Percentiles rank a stretch among this genome's conserved stretches.
These are phyloP conservation scores for Triplophysa siluroides DNA, from an alignment of 2,113 vertebrate genomes.

Conservation along the genomic window DNA sequence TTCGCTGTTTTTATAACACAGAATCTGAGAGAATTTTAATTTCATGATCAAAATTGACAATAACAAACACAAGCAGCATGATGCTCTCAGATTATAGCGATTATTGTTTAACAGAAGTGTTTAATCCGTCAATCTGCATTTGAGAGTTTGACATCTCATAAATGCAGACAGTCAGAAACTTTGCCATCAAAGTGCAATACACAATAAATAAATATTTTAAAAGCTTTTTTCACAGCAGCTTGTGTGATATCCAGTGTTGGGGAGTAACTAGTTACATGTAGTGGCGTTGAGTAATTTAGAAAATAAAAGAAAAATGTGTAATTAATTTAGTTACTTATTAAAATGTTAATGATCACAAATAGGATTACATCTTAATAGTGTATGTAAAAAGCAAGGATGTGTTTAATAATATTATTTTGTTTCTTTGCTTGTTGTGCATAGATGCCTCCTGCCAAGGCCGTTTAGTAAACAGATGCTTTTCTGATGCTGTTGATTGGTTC, in stretches of 20 bases:
- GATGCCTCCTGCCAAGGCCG: no score
- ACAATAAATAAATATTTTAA: slow-evolving; percentile 15
- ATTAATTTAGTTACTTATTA: no score
- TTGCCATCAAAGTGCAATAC: neutral
- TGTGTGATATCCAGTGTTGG: neutral
- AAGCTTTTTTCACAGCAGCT: neutral
- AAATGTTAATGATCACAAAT: no score
- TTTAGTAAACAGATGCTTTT: no score
- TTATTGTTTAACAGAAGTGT: neutral
- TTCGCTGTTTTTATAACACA: neutral
- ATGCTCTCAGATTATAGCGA: neutral
- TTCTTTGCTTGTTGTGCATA: no score
- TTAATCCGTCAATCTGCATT: neutral
- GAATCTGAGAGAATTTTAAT: neutral
- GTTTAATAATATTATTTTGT: no score
- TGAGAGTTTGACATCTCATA: neutral
- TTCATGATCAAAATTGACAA: neutral
- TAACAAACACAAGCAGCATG: neutral
- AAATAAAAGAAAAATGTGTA: no score
- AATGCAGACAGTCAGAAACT: neutral
- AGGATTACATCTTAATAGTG: no score
- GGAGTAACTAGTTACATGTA: no score
- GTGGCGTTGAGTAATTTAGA: no score
- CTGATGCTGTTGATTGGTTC: no score
- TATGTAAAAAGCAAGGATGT: no score